Conservation (phyloP, 2,113 vertebrate species). For the Pogona vitticeps region DNA sequence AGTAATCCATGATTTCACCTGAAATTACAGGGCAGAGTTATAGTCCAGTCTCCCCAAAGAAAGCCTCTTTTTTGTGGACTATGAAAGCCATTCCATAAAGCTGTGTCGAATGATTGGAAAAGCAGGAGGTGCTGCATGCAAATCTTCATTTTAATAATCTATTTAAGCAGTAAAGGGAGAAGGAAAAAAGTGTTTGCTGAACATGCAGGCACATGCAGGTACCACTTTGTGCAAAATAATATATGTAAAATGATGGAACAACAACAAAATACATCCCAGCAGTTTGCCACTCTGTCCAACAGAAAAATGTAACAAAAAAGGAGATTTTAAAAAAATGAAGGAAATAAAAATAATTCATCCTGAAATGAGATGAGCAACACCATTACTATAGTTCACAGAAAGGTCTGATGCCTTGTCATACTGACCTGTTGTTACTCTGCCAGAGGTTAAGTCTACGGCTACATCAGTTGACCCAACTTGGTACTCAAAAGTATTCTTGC, state of each 20-base stretch:
- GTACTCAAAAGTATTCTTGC: constrained; percentile 89
- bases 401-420: constrained; percentile 81
- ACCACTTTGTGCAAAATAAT: constrained; percentile 82
- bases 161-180: constrained; percentile 83
- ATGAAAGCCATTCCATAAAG: constrained; percentile 80
- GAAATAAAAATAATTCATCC: constrained; percentile 73
- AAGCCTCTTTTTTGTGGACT: constrained; percentile 59
- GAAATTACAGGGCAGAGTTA: constrained; percentile 90
- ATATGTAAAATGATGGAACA: constrained; percentile 69
- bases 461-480: constrained; percentile 81
- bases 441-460: constrained; percentile 94
- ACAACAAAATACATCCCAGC: constrained; percentile 68
- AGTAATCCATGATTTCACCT: constrained; percentile 98
- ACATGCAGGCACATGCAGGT: constrained; percentile 96
- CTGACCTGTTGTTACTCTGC: constrained; percentile 92
- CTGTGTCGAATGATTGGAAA: constrained; percentile 69
- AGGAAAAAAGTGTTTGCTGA: constrained; percentile 82
- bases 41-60: constrained; percentile 81
- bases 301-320: constrained; percentile 75
- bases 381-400: constrained; percentile 86
- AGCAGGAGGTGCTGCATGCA: constrained; percentile 82
- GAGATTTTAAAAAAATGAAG: constrained; percentile 39
- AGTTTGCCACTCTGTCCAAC: constrained; percentile 74
- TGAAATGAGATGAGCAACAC: constrained; percentile 83
- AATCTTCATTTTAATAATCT: constrained; percentile 81